Evolutionary conservation across 2,797 vertebrate genomes (phyloP).

Genomic region (Pangasius mekongensis): DNA sequence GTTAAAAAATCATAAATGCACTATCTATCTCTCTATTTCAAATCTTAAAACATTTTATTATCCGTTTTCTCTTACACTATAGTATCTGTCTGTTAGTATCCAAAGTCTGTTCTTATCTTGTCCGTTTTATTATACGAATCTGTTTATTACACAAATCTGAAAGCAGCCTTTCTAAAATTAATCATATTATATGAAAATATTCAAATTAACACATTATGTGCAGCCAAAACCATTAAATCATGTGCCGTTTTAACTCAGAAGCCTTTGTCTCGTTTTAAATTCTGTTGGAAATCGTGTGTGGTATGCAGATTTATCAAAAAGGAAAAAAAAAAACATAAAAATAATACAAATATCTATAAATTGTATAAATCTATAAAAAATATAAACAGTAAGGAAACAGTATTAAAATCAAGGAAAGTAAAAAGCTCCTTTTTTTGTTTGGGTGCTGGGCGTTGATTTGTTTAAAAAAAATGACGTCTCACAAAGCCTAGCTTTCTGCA

Average conservation of each 20-base stretch:
- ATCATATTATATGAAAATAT: neutral
- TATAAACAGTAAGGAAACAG: neutral
- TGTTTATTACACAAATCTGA: neutral
- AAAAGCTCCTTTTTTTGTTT: neutral
- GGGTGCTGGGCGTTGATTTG: neutral
- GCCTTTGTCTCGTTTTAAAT: neutral
- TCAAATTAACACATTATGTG: neutral
- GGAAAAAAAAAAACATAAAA: neutral
- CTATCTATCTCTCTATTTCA: neutral
- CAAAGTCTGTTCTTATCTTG: neutral
- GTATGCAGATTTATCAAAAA: neutral
- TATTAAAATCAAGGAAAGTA: neutral
- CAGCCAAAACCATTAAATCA: neutral
- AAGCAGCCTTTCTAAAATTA: neutral
- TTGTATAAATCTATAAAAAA: neutral
- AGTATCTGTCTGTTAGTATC: neutral
- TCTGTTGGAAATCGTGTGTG: neutral
- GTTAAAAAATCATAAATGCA: neutral
- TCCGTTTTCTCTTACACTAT: neutral
- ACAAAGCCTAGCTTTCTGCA: neutral
- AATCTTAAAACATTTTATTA: neutral
- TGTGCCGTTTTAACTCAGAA: neutral
- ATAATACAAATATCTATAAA: neutral
- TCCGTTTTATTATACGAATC: too few species aligned
- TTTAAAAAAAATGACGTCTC: neutral